Base-by-base conservation (phyloP, 2,113 vertebrate genomes). In the Meleagris gallopavo region DNA sequence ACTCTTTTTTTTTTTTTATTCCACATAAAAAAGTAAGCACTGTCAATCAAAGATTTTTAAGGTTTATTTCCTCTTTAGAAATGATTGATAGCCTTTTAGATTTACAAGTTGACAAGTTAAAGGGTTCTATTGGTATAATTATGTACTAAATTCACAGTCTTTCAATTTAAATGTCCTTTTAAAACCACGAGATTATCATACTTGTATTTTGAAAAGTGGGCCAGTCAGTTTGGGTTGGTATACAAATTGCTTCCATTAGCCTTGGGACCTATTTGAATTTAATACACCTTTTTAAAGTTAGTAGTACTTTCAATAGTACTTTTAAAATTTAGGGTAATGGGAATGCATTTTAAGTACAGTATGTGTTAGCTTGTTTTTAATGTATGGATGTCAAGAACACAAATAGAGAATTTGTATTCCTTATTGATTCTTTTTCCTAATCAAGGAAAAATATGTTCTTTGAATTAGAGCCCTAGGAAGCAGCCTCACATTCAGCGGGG, bases 161-260 rank as follows among this genome's bases (percentile, higher is more conserved):
- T 98, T 98, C 98, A 98, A 98, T 98, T 98, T 98, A 98, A 98
- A 98, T 98, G 98, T 98, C 98, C 98, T 98, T 98, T 98, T 98
- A 98, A 98, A 98, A 98, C 97, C 97, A 24, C 95, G 95, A 98
- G 97, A 98, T 98, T 98, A 98, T 98, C 98, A 98, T 98, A 98
- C 98, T 98, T 98, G 98, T 98, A 98, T 98, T 98, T 98, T 97
- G 98, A 98, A 98, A 98, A 98, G 98, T 97, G 97, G 98, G 97
- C 98, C 98, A 98, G 97, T 98, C 97, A 97, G 98, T 98, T 98
- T 98, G 97, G 98, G 98, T 97, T 98, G 98, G 98, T 98, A 98
- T 98, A 98, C 98, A 98, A 98, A 98, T 98, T 98, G 97, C 98
- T 98, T 98, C 98, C 98, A 98, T 98, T 98, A 98, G 98, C 98